Conservation (phyloP, 2,888 invertebrate species). For the Agrotis puta region DNA sequence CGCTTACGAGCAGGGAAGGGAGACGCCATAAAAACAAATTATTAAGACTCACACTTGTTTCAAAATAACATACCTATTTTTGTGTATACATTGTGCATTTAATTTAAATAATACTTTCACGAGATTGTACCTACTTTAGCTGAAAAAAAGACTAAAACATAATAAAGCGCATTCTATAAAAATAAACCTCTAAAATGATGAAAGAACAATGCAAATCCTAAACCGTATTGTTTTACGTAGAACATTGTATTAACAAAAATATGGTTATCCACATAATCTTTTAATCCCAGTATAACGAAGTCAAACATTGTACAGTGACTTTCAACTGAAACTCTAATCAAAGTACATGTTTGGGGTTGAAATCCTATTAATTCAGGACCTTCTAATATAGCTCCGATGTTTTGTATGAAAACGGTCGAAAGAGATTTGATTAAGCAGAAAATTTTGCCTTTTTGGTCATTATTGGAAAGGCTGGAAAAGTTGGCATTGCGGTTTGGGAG, state of each 20-base stretch:
- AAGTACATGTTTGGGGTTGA: slow-evolving; percentile 54
- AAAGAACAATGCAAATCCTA: slow-evolving; percentile 29
- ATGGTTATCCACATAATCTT: slow-evolving; percentile 60
- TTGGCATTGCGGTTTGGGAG: slow-evolving; percentile 26
- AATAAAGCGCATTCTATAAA: slow-evolving; percentile 1
- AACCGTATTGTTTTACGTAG: slow-evolving; percentile 48
- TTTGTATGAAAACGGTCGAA: slow-evolving; percentile 58
- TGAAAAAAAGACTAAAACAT: not conserved
- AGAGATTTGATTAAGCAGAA: slow-evolving; percentile 59
- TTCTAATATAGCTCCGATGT: slow-evolving; percentile 52
- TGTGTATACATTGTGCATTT: not conserved
- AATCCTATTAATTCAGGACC: slow-evolving; percentile 62
- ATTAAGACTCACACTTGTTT: too few species aligned
- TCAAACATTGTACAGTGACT: slow-evolving; percentile 56
- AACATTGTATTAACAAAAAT: slow-evolving; percentile 57
- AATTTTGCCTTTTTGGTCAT: slow-evolving; percentile 52
- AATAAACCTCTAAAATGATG: slow-evolving; percentile 28
- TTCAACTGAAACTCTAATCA: slow-evolving; percentile 52
- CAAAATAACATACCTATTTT: too few species aligned
- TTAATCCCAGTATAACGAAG: slow-evolving; percentile 53
- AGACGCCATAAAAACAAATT: too few species aligned
- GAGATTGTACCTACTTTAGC: not conserved
- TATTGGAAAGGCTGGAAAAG: slow-evolving; percentile 43
- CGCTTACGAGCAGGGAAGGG: too few species aligned
- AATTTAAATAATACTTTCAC: not conserved